Percentiles rank a stretch among this genome's conserved stretches.
Conservation (phyloP, 2,888 invertebrate species). For the Ethmia dodecea region DNA sequence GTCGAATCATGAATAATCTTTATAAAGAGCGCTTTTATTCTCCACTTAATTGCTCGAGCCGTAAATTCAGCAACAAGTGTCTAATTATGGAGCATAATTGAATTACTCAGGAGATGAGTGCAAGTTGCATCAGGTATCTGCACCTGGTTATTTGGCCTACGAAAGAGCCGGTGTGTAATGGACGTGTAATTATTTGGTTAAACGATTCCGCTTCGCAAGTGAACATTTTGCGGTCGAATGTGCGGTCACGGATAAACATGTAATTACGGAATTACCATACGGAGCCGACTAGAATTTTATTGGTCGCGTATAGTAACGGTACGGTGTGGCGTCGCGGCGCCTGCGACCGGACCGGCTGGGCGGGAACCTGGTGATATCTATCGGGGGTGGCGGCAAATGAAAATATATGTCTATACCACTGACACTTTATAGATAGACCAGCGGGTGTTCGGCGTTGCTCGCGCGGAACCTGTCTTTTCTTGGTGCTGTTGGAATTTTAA, state of each 20-base stretch:
- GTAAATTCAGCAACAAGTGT: conserved; percentile 21
- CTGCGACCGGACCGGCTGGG: conserved; percentile 30
- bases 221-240: conserved; percentile 32
- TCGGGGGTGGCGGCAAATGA: too few relatives aligned
- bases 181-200: conserved; percentile 36
- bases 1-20: conserved; percentile 25
- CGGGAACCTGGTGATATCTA: conserved; percentile 2
- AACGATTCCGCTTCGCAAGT: conserved; percentile 30
- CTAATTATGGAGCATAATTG: conserved; percentile 25
- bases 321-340: conserved; percentile 23
- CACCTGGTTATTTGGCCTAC: conserved; percentile 18
- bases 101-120: conserved; percentile 20
- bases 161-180: conserved; percentile 22
- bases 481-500: too few relatives aligned
- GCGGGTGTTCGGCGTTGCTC: too few relatives aligned
- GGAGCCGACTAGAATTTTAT: conserved; percentile 45
- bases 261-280: conserved; percentile 64
- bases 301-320: conserved; percentile 53
- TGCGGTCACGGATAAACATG: conserved; percentile 49
- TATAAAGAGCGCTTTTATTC: conserved; percentile 10
- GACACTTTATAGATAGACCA: too few relatives aligned
- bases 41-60: conserved; percentile 19
- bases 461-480: too few relatives aligned
- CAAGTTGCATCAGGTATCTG: conserved; percentile 12
- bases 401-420: too few relatives aligned